Base-by-base conservation (phyloP, 2,888 invertebrate species). In the Andrena hattorfiana region DNA sequence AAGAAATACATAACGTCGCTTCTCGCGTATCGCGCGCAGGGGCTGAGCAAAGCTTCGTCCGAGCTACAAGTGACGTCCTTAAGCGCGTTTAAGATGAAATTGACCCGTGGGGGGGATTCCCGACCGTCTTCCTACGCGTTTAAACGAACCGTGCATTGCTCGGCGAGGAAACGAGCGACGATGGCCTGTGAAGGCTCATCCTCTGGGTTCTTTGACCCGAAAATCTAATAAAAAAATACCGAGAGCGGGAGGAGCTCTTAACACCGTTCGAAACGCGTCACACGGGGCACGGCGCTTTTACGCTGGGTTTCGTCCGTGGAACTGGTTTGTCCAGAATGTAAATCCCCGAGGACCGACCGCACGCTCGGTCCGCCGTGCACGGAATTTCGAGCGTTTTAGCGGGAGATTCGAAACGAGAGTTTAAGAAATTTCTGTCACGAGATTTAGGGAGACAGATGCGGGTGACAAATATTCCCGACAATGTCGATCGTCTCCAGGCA, bases 281-380 rank as follows among this genome's bases (percentile, higher is more conserved):
- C 67, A 26, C 26, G 35, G 6, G 70, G 28, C 49, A 35, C 49
- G 48, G 32, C 30, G 51, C 54, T 51, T 63, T 72, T 71, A 28
- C 70, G 71, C 71, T 20, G 63, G 8, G 16, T 77, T 68, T 59
- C 60, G 71, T 48, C 66, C 66, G 60, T 68, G 66, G 30, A 82
- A 81, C 82, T 82, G 81, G 81, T 81, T 82, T 82, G 75, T 70
- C 82, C 81, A 49, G 82, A 81, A 81, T 81, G 49, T 56, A 35
- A 81, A 60, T 62, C n/a, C 49, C 49, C 28, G 35, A 64, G 74
- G 54, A 81, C 64, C 81, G 59, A 74, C 23, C 54, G 54, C 30
- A 70, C 81, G 26, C 51, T 30, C 56, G 74, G 62, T 81, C 67
- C 49, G 35, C 67, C 67, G 13, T 32, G 30, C 7, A n/a, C 23